Evolutionary conservation across 2,888 invertebrate genomes (phyloP).

Genomic region (Tipula vernalis): DNA sequence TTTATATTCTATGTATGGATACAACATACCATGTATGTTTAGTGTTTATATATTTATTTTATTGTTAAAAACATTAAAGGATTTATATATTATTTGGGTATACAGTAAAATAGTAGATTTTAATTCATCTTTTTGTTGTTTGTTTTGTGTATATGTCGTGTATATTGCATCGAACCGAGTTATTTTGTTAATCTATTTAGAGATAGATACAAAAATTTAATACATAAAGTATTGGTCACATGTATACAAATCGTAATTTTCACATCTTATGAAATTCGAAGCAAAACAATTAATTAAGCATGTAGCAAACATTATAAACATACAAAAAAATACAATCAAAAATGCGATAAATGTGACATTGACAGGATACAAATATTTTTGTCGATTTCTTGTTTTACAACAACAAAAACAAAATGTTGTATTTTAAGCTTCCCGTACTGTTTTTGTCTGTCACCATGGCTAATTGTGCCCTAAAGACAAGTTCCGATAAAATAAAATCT

Average conservation of each 20-base stretch:
- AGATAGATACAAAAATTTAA: neutral
- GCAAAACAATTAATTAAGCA: too few species aligned
- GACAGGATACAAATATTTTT: too few species aligned
- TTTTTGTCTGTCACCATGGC: neutral
- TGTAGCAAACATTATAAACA: too few species aligned
- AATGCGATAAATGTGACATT: too few species aligned
- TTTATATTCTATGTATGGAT: neutral
- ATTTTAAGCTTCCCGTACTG: neutral
- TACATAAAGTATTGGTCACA: too few species aligned
- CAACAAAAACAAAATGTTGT: neutral
- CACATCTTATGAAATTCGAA: too few species aligned
- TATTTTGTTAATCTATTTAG: too few species aligned
- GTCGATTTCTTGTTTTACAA: neutral
- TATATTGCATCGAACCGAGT: too few species aligned
- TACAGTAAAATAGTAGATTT: neutral
- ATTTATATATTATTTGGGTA: neutral
- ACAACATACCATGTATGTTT: neutral
- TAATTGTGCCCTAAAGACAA: neutral
- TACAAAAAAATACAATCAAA: too few species aligned
- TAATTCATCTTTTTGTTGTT: neutral
- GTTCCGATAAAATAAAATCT: neutral
- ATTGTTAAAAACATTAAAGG: constrained; percentile 4
- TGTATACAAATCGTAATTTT: too few species aligned
- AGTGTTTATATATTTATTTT: neutral
- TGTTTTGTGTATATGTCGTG: neutral